phyloP scores from a whole-genome alignment of 1,140 invertebrate genomes.

The Cyclina sinensis region DNA sequence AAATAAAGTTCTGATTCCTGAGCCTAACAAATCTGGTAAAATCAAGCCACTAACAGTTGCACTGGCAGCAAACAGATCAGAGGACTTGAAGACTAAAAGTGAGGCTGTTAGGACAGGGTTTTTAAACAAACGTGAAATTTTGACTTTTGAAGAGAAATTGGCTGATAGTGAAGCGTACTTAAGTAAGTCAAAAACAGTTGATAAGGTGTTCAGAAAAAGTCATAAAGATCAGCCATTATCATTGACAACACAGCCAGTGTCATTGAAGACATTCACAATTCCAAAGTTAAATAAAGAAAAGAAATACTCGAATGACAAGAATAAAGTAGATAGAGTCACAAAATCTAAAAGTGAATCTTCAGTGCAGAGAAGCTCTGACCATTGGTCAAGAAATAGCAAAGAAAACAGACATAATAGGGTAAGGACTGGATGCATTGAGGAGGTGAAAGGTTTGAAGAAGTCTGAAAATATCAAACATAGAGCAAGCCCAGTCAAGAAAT shows the following conservation, averaged over 20 bases:
- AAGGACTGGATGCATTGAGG: background rate
- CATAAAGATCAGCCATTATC: background rate
- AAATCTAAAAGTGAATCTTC: conserved; percentile 14
- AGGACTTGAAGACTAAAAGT: background rate
- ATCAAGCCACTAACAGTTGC: background rate
- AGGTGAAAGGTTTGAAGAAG: background rate
- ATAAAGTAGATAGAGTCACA: background rate
- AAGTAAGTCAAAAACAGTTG: background rate
- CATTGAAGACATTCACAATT: conserved; percentile 17
- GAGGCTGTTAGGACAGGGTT: background rate
- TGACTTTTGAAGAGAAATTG: conserved; percentile 21
- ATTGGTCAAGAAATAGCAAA: background rate
- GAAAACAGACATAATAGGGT: background rate
- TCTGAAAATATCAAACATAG: background rate
- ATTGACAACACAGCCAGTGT: background rate
- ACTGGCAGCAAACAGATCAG: background rate
- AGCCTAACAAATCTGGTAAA: background rate
- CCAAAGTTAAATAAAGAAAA: background rate
- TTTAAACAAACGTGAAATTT: background rate
- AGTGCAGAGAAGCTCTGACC: background rate
- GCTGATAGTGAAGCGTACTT: background rate
- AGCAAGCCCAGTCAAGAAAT: background rate
- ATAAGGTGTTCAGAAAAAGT: background rate
- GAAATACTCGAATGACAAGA: background rate
- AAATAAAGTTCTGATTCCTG: background rate